Conservation (phyloP, 1,140 invertebrate genomes). For the Neomicropteryx cornuta region DNA sequence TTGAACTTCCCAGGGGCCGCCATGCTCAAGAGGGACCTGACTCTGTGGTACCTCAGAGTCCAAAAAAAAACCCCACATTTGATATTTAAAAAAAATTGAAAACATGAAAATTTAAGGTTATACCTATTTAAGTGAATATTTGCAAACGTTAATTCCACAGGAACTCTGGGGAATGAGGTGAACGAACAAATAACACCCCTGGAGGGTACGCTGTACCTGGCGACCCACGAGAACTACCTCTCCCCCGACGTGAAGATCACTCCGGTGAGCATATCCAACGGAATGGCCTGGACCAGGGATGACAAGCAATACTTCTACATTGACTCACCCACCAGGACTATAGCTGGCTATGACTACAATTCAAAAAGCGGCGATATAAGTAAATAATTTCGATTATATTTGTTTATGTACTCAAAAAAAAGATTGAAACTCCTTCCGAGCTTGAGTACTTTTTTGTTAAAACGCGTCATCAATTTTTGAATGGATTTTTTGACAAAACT, state of each 20-base stretch:
- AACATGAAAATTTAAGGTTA: background rate
- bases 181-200: slow-evolving; percentile 20
- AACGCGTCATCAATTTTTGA: slow-evolving; percentile 22
- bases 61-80: too few species aligned
- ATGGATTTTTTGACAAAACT: slow-evolving; percentile 14
- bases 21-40: background rate
- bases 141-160: slow-evolving; percentile 14
- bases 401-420: slow-evolving; percentile 6
- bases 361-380: slow-evolving; percentile 48
- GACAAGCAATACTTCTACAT: slow-evolving; percentile 69
- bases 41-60: too few species aligned
- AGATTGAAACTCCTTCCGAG: background rate
- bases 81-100: background rate
- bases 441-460: background rate
- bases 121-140: slow-evolving; percentile 3
- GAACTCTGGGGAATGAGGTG: slow-evolving; percentile 35
- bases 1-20: background rate
- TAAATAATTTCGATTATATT: slow-evolving; percentile 32
- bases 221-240: slow-evolving; percentile 23
- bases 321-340: slow-evolving; percentile 54
- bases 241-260: slow-evolving; percentile 23
- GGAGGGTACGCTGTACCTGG: slow-evolving; percentile 28
- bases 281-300: slow-evolving; percentile 67
- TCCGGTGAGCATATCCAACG: slow-evolving; percentile 60
- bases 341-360: slow-evolving; percentile 68